A percentile compares a stretch with the other conserved stretches of the same genome.
Conservation (phyloP, 1,140 invertebrate genomes). For the Camponotus pennsylvanicus region DNA sequence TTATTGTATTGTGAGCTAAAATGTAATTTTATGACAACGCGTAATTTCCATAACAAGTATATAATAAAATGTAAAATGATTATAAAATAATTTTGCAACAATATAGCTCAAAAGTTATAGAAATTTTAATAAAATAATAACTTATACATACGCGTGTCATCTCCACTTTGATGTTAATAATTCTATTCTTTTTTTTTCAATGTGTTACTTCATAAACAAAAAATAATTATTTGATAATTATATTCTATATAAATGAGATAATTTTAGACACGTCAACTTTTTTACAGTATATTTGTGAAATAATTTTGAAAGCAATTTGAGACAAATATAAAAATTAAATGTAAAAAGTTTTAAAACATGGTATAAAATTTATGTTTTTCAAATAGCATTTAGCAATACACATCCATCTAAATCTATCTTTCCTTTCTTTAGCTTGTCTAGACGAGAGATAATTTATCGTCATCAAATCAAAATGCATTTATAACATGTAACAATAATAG, state of each 20-base stretch:
- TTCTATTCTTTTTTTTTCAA: background rate
- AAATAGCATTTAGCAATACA: background rate
- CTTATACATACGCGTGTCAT: background rate
- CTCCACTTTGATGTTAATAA: conserved; percentile 3
- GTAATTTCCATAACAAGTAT: conserved; percentile 39
- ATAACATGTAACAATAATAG: background rate
- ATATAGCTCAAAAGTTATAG: conserved; percentile 1
- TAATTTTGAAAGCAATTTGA: background rate
- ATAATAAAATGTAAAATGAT: conserved; percentile 32
- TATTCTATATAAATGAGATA: background rate
- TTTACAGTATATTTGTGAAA: background rate
- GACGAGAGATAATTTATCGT: background rate
- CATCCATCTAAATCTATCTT: background rate
- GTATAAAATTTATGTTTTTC: no score
- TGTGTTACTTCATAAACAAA: background rate
- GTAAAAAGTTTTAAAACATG: no score
- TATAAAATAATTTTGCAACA: conserved; percentile 22
- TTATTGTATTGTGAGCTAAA: conserved; percentile 44
- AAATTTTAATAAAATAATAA: conserved; percentile 30
- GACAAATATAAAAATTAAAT: no score
- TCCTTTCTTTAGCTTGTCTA: background rate
- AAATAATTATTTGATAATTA: background rate
- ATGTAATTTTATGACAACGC: conserved; percentile 20
- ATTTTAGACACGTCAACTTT: background rate
- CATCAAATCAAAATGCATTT: background rate